Percentiles rank a stretch among this genome's conserved stretches.
Conservation (phyloP, 1,140 invertebrate genomes). For the Trichonephila clavata region DNA sequence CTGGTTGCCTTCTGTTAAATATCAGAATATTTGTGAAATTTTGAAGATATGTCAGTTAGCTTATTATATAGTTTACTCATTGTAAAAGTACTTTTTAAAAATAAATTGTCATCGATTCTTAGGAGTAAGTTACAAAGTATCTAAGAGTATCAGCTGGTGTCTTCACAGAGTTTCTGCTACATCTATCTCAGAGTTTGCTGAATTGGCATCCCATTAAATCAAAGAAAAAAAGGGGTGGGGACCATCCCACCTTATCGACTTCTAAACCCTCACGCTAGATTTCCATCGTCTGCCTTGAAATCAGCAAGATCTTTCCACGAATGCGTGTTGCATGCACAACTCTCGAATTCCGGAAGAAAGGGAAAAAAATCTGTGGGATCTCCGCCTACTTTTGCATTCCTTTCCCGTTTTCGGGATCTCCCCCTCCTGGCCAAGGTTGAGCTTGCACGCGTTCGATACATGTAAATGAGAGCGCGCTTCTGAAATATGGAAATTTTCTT, state of each 20-base stretch:
- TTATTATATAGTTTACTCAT: too few relatives aligned
- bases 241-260: background rate
- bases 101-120: background rate
- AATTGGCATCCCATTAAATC: slow-evolving; percentile 31
- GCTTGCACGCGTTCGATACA: slow-evolving; percentile 25
- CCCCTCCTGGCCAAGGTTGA: background rate
- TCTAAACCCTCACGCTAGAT: slow-evolving; percentile 12
- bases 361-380: background rate
- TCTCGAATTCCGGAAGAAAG: background rate
- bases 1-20: too few relatives aligned
- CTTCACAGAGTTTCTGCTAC: background rate
- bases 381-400: slow-evolving; percentile 30
- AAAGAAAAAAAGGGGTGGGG: background rate
- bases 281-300: background rate
- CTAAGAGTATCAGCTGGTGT: background rate
- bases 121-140: background rate
- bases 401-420: slow-evolving; percentile 2
- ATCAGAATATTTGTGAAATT: too few relatives aligned
- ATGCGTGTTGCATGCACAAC: slow-evolving; percentile 19
- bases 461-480: slow-evolving; percentile 17
- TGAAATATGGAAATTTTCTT: slow-evolving; percentile 15
- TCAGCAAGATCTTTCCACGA: slow-evolving; percentile 6
- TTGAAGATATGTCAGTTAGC: too few relatives aligned
- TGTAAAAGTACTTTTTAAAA: too few relatives aligned
- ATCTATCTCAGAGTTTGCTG: background rate